These are phyloP conservation scores for Paramuricea clavata DNA, from an alignment of 92 coral and sea anemone genomes.

Conservation along the genomic window DNA sequence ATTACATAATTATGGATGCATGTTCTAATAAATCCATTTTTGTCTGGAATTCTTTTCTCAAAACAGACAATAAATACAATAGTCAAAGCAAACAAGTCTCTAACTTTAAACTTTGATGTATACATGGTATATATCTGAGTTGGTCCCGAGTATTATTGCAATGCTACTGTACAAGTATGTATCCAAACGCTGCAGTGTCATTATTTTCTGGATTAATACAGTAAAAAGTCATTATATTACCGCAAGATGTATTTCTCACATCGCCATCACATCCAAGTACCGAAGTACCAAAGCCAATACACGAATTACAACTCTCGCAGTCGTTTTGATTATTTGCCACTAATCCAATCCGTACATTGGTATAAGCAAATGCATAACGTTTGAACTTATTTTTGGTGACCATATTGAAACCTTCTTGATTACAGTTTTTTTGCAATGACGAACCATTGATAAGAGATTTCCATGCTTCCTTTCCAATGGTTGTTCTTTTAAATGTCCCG, in stretches of 20 bases:
- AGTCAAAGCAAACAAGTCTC: too few relatives aligned
- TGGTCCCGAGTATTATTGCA: neutral
- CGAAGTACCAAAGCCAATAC: conserved; percentile 24
- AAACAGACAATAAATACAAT: too few relatives aligned
- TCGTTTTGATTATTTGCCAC: neutral
- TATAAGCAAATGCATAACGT: neutral
- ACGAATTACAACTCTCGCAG: neutral
- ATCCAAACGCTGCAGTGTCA: conserved; percentile 14
- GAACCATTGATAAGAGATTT: conserved; percentile 66
- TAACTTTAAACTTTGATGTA: too few relatives aligned
- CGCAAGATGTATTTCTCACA: neutral
- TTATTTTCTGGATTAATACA: neutral
- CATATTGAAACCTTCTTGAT: conserved; percentile 63
- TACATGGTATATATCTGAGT: neutral
- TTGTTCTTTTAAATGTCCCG: conserved; percentile 30
- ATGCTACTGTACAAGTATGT: conserved; percentile 3
- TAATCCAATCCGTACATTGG: neutral
- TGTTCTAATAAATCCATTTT: too few relatives aligned
- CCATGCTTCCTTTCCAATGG: conserved; percentile 60
- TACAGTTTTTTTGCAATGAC: conserved; percentile 70
- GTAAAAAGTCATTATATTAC: neutral
- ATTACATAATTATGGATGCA: too few relatives aligned
- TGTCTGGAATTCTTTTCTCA: too few relatives aligned
- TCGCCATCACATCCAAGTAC: neutral
- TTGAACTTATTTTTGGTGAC: too few relatives aligned